Evolutionary conservation across 2,797 vertebrate genomes (phyloP).

Genomic region (Rhodeus uyekii): DNA sequence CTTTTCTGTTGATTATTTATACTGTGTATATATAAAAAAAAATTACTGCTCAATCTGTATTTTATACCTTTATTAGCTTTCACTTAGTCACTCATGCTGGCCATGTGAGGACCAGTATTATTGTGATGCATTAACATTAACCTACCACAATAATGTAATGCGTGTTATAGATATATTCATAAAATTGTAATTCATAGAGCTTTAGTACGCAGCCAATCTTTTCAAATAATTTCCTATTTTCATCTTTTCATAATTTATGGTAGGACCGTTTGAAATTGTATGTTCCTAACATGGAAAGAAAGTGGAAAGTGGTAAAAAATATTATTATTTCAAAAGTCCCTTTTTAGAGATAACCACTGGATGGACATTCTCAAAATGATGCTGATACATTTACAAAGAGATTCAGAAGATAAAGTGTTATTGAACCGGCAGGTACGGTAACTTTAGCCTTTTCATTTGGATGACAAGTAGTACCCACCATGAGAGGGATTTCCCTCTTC

Average conservation of each 20-base stretch:
- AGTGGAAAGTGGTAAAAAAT: not conserved
- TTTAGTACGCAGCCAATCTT: not conserved
- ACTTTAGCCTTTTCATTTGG: too few species aligned
- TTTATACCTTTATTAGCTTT: not conserved
- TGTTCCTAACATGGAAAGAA: not conserved
- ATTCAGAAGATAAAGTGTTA: not conserved
- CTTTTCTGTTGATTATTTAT: too few species aligned
- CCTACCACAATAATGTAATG: not conserved
- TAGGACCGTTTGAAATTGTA: not conserved
- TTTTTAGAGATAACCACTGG: not conserved
- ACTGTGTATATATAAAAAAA: too few species aligned
- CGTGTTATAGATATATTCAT: not conserved
- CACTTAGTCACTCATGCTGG: not conserved
- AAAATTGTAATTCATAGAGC: not conserved
- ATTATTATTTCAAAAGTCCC: slow-evolving; percentile 4
- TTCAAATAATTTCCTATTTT: too few species aligned
- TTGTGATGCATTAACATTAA: not conserved
- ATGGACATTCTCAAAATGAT: slow-evolving; percentile 3
- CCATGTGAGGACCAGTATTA: not conserved
- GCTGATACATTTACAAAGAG: not conserved
- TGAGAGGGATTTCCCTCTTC: slow-evolving; percentile 13
- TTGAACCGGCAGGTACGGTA: not conserved
- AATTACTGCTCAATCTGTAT: too few species aligned
- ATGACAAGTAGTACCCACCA: not conserved
- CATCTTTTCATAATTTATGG: not conserved